Conservation (phyloP, 2,888 invertebrate genomes). For the Clivina fossor region DNA sequence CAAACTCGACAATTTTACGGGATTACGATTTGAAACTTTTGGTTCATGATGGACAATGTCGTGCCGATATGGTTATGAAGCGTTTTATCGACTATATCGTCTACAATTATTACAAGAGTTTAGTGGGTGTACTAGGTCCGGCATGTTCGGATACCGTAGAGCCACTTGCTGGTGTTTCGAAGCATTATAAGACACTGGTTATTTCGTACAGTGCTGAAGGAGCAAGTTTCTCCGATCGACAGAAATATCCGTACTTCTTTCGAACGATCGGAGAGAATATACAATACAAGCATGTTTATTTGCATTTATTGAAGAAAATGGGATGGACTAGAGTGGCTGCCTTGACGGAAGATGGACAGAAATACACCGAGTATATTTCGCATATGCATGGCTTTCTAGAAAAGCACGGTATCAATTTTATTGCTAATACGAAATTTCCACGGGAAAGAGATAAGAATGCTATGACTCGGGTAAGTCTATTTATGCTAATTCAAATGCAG, state of each 20-base stretch:
- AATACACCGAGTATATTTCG: conserved; percentile 75
- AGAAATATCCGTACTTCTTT: conserved; percentile 76
- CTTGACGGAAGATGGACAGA: conserved; percentile 77
- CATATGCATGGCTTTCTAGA: conserved; percentile 68
- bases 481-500: too few species aligned
- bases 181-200: conserved; percentile 69
- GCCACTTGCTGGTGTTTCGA: conserved; percentile 74
- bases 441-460: conserved; percentile 57
- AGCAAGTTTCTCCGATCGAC: conserved; percentile 67
- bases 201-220: conserved; percentile 81
- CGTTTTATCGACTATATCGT: conserved; percentile 71
- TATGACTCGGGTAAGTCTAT: conserved; percentile 60
- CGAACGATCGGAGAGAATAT: conserved; percentile 77
- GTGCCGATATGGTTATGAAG: conserved; percentile 72
- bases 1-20: conserved; percentile 58
- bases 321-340: conserved; percentile 75
- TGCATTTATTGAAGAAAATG: conserved; percentile 60
- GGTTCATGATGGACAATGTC: conserved; percentile 67
- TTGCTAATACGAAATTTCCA: conserved; percentile 70
- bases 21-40: conserved; percentile 63
- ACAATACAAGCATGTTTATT: conserved; percentile 69
- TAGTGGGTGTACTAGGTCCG: conserved; percentile 75
- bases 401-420: conserved; percentile 63
- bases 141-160: conserved; percentile 82
- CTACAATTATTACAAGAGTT: conserved; percentile 56